Conservation (phyloP, 1,140 invertebrate species). For the Drosophila sucinea region DNA sequence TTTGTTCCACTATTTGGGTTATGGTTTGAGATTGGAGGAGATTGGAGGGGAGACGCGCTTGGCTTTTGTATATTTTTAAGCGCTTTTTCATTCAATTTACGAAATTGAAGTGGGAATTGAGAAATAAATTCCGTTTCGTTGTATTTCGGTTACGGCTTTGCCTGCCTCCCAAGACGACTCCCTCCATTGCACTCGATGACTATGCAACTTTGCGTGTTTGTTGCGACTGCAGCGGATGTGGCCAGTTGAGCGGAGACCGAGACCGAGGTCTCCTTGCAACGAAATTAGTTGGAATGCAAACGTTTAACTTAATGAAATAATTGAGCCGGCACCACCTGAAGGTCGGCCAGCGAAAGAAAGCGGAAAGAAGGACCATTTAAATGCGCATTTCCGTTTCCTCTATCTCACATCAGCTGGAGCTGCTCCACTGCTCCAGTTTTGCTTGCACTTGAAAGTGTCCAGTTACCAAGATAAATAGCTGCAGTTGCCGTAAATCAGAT, state of each 20-base stretch:
- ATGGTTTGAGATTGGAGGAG: constrained; percentile 36
- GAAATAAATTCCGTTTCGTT: constrained; percentile 81
- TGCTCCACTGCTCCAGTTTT: constrained; percentile 39
- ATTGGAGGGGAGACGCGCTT: constrained; percentile 49
- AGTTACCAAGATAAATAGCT: constrained; percentile 61
- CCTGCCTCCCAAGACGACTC: constrained; percentile 34
- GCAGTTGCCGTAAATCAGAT: constrained; percentile 55
- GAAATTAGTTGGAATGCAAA: constrained; percentile 82
- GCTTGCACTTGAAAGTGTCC: constrained; percentile 44
- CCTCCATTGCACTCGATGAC: constrained; percentile 27
- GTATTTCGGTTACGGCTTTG: constrained; percentile 47
- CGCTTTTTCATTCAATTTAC: constrained; percentile 83
- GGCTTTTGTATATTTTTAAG: constrained; percentile 81
- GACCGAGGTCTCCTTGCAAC: constrained; percentile 25
- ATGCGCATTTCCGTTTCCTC: constrained; percentile 63
- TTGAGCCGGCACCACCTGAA: constrained; percentile 72
- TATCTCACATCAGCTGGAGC: constrained; percentile 18
- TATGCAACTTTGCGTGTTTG: constrained; percentile 47
- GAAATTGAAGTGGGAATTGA: constrained; percentile 83
- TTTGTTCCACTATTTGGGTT: constrained; percentile 73
- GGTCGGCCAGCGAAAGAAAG: constrained; percentile 52
- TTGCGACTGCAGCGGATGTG: constrained; percentile 65
- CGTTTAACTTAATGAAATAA: constrained; percentile 81
- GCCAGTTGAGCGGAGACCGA: constrained; percentile 25
- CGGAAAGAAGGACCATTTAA: constrained; percentile 73